Evolutionary conservation across 2,888 invertebrate species (phyloP), one percentile per base, ranked within the genome.

Genomic region (Chalcis sispes): DNA sequence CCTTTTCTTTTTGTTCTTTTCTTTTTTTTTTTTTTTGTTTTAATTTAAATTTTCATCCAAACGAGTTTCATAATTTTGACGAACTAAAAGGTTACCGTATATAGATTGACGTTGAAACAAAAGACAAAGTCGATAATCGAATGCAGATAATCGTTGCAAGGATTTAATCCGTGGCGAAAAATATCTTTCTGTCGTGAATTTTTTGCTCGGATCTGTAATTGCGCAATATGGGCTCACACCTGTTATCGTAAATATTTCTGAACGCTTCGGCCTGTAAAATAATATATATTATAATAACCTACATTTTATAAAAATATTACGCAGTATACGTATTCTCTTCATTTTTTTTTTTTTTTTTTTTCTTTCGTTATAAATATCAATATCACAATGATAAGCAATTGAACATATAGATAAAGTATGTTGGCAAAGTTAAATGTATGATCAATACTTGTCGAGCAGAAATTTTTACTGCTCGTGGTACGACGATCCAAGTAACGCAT

Each of bases 191-290:
- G 0, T 66, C 86, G n/a, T 84, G 85, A 2, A 87, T 82, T 1
- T 90, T 89, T 83, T 91, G 91, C 1, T 91, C 84, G 0, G 89
- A 86, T 75, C 93, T 89, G 79, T 85, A 91, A 84, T 93, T 93
- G n/a, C 89, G 82, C 8, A 89, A 79, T 42, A 92, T 89, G 0
- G 90, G 90, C 65, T 90, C 89, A 27, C 84, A 86, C 59, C 87
- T 84, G 3, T 82, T 62, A 71, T 92, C 89, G 83, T 90, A 89
- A 13, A 93, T 81, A 56, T 87, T 89, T 27, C 93, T 90, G 75
- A 93, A 92, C 75, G 89, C 86, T 67, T 90, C 89, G 82, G 92
- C 89, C 93, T 93, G 81, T 32, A 88, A 61, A 58, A 2, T 32
- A 61, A 65, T 7, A 36, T 10, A 1, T 0, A 1, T 25, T 0